Evolutionary conservation across 1,140 invertebrate species (phyloP).

Genomic region (Physella acuta): DNA sequence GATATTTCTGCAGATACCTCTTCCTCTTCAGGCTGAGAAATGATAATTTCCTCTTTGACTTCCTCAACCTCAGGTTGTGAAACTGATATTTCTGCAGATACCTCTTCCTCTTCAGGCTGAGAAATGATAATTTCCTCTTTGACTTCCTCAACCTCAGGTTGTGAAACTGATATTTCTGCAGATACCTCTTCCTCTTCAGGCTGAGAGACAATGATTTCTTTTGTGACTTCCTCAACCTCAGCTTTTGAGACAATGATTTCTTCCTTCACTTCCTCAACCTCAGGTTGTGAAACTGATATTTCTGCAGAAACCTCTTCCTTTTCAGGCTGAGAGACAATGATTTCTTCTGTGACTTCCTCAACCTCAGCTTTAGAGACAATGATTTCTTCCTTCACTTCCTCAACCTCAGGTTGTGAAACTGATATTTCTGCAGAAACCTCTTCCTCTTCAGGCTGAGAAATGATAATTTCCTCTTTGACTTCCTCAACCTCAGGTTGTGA

Average conservation of each 20-base stretch:
- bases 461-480: neutral
- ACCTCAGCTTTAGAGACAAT: conserved; percentile 9
- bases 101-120: conserved; percentile 29
- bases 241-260: conserved; percentile 4
- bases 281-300: conserved; percentile 5
- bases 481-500: conserved; percentile 21
- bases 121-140: conserved; percentile 26
- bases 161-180: conserved; percentile 15
- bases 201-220: conserved; percentile 23
- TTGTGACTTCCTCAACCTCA: conserved; percentile 21
- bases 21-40: conserved; percentile 25
- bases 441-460: conserved; percentile 26
- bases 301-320: conserved; percentile 17
- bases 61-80: conserved; percentile 15
- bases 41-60: conserved; percentile 23
- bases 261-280: conserved; percentile 21
- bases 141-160: conserved; percentile 16
- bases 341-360: conserved; percentile 24
- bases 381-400: conserved; percentile 16
- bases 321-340: conserved; percentile 16
- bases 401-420: conserved; percentile 20
- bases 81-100: conserved; percentile 27
- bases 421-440: conserved; percentile 25
- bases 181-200: conserved; percentile 29
- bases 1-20: conserved; percentile 32